Evolutionary conservation across 2,797 vertebrate species (phyloP).

Genomic region (Onychomys arenicola): DNA sequence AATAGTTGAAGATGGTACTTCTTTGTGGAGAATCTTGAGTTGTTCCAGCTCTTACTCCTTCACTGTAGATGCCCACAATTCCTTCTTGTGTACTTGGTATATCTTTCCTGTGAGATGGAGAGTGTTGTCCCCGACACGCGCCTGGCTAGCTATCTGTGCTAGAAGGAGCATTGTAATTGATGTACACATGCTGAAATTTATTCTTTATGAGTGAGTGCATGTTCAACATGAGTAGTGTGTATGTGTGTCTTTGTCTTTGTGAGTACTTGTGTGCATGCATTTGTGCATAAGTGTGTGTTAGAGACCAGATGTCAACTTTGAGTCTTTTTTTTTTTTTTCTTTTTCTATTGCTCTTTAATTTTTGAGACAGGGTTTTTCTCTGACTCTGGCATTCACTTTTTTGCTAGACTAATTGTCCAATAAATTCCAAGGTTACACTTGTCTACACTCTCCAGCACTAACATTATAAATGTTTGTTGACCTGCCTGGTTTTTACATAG

Average conservation of each 20-base stretch:
- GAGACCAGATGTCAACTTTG: neutral
- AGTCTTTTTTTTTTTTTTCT: neutral
- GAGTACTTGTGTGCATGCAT: too few species aligned
- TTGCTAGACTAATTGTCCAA: neutral
- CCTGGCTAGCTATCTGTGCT: fast-evolving
- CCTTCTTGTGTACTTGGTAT: neutral
- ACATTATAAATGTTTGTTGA: neutral
- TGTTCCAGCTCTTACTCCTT: too few species aligned
- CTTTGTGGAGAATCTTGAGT: fast-evolving
- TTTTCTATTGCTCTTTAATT: too few species aligned
- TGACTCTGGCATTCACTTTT: neutral
- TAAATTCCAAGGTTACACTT: neutral
- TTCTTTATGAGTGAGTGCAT: neutral
- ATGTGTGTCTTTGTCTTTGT: neutral
- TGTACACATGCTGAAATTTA: neutral
- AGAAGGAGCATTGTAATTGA: neutral
- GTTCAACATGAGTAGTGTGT: too few species aligned
- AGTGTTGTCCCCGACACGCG: neutral
- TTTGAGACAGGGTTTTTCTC: neutral
- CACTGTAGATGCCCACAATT: fast-evolving
- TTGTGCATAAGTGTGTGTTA: neutral
- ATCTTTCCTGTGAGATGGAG: too few species aligned
- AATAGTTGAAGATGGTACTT: neutral
- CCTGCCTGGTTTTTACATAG: neutral
- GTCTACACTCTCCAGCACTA: neutral